Conservation (phyloP, 1,140 invertebrate genomes). For the Scaptodrosophila lebanonensis region DNA sequence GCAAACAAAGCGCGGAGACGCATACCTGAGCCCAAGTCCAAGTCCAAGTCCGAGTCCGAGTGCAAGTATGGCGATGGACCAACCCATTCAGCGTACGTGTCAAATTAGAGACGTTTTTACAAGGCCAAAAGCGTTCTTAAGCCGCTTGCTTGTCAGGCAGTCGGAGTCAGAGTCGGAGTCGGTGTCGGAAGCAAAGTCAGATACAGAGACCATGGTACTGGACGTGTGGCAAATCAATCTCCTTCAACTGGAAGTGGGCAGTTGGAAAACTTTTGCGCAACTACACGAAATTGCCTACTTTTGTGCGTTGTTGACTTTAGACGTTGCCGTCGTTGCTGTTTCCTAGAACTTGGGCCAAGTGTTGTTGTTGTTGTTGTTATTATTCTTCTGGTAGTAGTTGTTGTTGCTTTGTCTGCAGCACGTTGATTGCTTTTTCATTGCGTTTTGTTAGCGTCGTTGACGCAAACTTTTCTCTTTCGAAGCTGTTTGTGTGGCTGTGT, state of each 20-base stretch:
- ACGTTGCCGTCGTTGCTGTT: background rate
- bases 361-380: no score
- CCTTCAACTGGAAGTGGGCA: constrained; percentile 56
- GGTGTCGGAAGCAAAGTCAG: no score
- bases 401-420: constrained; percentile 29
- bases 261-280: constrained; percentile 56
- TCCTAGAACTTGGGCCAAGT: background rate
- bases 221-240: constrained; percentile 54
- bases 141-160: constrained; percentile 1
- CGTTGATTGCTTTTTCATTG: constrained; percentile 70
- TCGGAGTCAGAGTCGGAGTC: no score
- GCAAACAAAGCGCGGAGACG: constrained; percentile 43
- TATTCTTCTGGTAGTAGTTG: background rate
- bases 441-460: constrained; percentile 44
- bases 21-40: constrained; percentile 17
- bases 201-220: constrained; percentile 14
- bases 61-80: no score
- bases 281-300: constrained; percentile 64
- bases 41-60: no score
- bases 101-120: constrained; percentile 70
- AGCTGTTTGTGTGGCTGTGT: constrained; percentile 37
- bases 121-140: constrained; percentile 36
- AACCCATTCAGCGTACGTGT: constrained; percentile 68
- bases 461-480: constrained; percentile 23
- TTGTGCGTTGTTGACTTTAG: constrained; percentile 40